These are phyloP conservation scores for Phaonia tiefii DNA, from an alignment of 2,888 invertebrate genomes.

Conservation along the genomic window DNA sequence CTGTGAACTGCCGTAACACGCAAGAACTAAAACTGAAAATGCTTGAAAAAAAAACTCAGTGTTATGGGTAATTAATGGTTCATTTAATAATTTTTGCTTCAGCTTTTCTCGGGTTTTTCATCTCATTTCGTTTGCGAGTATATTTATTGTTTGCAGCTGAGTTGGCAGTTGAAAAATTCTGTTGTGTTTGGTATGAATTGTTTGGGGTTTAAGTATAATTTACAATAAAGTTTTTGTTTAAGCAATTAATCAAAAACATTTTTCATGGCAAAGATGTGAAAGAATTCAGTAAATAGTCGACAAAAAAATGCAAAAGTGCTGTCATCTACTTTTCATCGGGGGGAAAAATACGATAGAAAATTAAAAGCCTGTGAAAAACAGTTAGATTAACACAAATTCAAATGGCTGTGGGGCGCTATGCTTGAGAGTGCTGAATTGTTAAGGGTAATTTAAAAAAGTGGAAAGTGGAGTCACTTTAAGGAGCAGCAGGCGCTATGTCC, in stretches of 20 bases:
- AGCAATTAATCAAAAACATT: constrained; percentile 64
- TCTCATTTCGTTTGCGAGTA: no score
- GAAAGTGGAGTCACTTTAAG: no score
- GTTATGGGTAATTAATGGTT: constrained; percentile 64
- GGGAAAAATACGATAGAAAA: neutral
- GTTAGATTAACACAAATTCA: no score
- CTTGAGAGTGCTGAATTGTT: no score
- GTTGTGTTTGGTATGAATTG: no score
- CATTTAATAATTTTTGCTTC: constrained; percentile 61
- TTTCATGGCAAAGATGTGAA: neutral
- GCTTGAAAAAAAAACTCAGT: neutral
- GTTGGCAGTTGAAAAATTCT: neutral
- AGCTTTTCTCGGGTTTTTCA: no score
- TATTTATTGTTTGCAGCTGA: neutral
- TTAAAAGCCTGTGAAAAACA: no score
- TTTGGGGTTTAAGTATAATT: neutral
- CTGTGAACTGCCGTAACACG: neutral
- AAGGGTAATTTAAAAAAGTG: no score
- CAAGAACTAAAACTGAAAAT: neutral
- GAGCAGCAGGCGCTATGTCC: no score
- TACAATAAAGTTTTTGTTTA: constrained; percentile 53
- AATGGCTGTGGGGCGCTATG: no score
- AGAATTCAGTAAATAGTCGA: constrained; percentile 2
- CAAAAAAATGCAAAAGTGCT: neutral
- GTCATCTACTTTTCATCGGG: constrained; percentile 13